Evolutionary conservation across 2,113 vertebrate species (phyloP).

Genomic region (Oostethus manadensis): DNA sequence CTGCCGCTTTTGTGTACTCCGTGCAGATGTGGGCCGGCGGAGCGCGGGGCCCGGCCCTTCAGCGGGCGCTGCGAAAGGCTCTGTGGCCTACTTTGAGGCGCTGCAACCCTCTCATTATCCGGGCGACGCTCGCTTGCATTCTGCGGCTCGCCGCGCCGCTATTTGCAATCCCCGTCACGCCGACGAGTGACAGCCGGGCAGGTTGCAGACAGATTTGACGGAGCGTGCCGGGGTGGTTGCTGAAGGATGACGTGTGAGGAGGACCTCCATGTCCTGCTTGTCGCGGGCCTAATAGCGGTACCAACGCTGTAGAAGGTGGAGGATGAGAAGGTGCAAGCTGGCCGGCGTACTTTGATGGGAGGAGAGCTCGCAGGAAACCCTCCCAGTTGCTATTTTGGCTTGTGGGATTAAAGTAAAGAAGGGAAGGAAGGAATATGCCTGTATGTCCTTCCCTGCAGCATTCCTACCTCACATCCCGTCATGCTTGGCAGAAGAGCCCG

Average conservation of each 20-base stretch:
- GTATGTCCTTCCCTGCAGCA: constrained; percentile 28
- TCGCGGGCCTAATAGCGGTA: constrained; percentile 49
- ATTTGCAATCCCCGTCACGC: constrained; percentile 55
- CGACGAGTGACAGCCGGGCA: constrained; percentile 55
- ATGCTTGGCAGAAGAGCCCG: constrained; percentile 17
- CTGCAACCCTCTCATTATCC: constrained; percentile 62
- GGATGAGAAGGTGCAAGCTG: constrained; percentile 55
- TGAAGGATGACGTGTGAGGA: constrained; percentile 34
- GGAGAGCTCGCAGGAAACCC: constrained; percentile 19
- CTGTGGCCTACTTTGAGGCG: constrained; percentile 53
- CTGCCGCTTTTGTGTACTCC: constrained; percentile 34
- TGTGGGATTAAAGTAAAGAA: constrained; percentile 34
- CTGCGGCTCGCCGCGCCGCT: constrained; percentile 56
- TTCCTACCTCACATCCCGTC: constrained; percentile 38
- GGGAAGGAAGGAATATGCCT: background rate
- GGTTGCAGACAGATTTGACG: constrained; percentile 59
- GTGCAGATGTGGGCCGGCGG: constrained; percentile 22
- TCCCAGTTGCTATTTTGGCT: constrained; percentile 53
- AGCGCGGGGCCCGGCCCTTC: constrained; percentile 12
- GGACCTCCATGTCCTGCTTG: constrained; percentile 46
- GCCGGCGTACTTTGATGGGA: constrained; percentile 45
- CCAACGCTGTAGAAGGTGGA: constrained; percentile 54
- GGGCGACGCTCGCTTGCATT: constrained; percentile 35
- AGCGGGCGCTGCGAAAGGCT: constrained; percentile 29
- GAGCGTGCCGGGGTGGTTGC: constrained; percentile 42